These are phyloP conservation scores for Lasiurus borealis DNA, from an alignment of 2,113 vertebrate genomes.

Conservation along the genomic window DNA sequence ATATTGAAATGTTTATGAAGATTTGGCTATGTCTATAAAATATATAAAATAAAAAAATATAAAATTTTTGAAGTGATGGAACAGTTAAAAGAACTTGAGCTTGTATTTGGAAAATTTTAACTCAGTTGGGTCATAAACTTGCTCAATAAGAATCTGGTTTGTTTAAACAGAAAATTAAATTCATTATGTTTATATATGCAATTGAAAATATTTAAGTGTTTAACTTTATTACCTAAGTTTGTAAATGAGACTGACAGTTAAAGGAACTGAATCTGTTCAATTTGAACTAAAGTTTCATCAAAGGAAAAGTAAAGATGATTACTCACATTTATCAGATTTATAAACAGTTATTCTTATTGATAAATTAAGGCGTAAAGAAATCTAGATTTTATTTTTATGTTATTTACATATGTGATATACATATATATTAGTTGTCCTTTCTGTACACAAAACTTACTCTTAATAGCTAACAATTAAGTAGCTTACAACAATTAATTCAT, in stretches of 20 bases:
- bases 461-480: conserved; percentile 33
- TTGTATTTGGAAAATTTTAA: conserved; percentile 44
- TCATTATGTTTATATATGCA: conserved; percentile 13
- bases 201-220: conserved; percentile 55
- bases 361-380: background rate
- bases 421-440: conserved; percentile 32
- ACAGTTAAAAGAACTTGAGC: conserved; percentile 33
- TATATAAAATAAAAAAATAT: background rate
- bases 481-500: background rate
- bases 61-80: conserved; percentile 51
- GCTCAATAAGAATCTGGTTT: background rate
- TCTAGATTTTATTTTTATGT: background rate
- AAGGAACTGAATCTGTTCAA: conserved; percentile 18
- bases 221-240: conserved; percentile 30
- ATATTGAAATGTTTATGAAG: conserved; percentile 51
- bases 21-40: conserved; percentile 65
- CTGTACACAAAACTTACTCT: conserved; percentile 19
- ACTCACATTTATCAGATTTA: conserved; percentile 39
- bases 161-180: conserved; percentile 45
- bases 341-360: background rate
- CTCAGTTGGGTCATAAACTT: conserved; percentile 55
- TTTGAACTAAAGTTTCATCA: conserved; percentile 11
- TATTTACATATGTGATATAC: background rate
- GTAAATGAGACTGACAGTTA: background rate
- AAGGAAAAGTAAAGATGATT: conserved; percentile 41